Percentiles rank a stretch among this genome's conserved stretches.
Evolutionary conservation across 1,140 invertebrate genomes (phyloP).

Genomic region (Papilio dardanus): DNA sequence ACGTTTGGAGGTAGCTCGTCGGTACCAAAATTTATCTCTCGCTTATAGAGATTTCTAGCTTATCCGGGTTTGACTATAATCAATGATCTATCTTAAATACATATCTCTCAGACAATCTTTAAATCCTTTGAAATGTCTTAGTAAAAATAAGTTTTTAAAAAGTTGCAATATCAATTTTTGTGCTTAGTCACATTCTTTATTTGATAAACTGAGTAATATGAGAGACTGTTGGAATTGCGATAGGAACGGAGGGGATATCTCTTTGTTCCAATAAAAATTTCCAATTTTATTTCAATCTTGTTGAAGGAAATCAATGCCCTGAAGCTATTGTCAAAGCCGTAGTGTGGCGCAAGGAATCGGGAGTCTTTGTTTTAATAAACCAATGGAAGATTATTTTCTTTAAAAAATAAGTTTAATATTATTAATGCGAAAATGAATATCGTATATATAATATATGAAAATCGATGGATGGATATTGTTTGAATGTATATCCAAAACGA

Average conservation of each 20-base stretch:
- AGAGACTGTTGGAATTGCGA: constrained; percentile 24
- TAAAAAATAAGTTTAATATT: not conserved
- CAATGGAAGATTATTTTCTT: constrained; percentile 30
- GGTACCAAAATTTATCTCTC: too few species aligned
- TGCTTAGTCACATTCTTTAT: constrained; percentile 18
- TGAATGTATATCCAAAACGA: too few species aligned
- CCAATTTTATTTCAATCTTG: constrained; percentile 60
- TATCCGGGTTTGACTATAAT: not conserved
- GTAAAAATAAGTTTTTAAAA: not conserved
- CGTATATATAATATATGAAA: too few species aligned
- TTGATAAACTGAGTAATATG: constrained; percentile 33
- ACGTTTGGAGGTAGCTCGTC: too few species aligned
- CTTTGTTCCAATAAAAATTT: constrained; percentile 57
- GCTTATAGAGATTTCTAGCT: too few species aligned
- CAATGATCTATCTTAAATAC: not conserved
- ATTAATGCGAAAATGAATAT: too few species aligned
- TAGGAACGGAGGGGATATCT: constrained; percentile 54
- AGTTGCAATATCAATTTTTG: constrained; percentile 10
- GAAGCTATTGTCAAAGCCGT: constrained; percentile 60
- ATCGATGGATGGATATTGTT: too few species aligned
- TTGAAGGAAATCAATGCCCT: constrained; percentile 68
- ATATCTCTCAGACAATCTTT: not conserved
- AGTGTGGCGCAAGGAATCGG: constrained; percentile 36
- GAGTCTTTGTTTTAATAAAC: constrained; percentile 66
- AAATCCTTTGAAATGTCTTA: not conserved